Evolutionary conservation across 1,140 invertebrate species (phyloP).

Genomic region (Leptinotarsa lineolata): DNA sequence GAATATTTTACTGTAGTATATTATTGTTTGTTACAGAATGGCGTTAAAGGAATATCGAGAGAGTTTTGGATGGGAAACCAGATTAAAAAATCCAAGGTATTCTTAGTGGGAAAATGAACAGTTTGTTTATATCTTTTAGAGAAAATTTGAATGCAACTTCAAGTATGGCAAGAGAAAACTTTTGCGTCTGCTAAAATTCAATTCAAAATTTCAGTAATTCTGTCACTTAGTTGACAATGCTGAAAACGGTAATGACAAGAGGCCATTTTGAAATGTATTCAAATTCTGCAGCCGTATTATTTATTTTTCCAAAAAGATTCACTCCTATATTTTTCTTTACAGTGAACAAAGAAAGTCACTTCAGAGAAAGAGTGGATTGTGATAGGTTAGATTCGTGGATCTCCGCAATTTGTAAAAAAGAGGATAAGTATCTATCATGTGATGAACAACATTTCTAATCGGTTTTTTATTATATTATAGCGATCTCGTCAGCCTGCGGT

Average conservation of each 20-base stretch:
- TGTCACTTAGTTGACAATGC: not conserved
- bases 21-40: conserved; percentile 27
- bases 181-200: not conserved
- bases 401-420: not conserved
- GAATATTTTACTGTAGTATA: not conserved
- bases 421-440: conserved; percentile 20
- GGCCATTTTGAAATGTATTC: conserved; percentile 19
- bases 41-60: conserved; percentile 1
- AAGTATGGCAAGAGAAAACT: not conserved
- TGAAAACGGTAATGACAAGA: not conserved
- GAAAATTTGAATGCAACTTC: conserved; percentile 20
- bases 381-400: not conserved
- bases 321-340: conserved; percentile 15
- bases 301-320: conserved; percentile 1
- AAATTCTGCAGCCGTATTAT: not conserved
- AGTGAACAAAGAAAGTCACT: conserved; percentile 15
- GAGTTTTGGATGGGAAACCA: not conserved
- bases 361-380: not conserved
- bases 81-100: conserved; percentile 22
- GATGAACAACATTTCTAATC: not conserved
- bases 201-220: not conserved
- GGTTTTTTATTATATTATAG: conserved; percentile 8
- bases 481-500: not conserved
- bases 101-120: conserved; percentile 22
- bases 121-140: not conserved